Base-by-base conservation (phyloP, 2,113 vertebrate genomes). In the Nothocercus nigrocapillus region DNA sequence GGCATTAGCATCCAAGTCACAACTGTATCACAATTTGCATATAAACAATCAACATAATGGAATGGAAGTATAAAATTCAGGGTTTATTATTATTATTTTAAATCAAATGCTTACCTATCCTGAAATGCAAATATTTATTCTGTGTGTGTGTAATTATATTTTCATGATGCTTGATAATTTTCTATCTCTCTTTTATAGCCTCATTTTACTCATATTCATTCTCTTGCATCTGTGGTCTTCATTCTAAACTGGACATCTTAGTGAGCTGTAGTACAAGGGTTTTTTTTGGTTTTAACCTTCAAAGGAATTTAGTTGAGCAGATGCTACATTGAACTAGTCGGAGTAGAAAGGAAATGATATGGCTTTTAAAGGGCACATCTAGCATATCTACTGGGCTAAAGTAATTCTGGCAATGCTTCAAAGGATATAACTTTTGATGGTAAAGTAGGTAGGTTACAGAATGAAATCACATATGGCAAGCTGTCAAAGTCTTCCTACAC, bases 401-500 rank as follows among this genome's bases (percentile, higher is more conserved):
- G 98, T 98, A 96, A 98, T 98, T 98, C 98, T 98, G 98, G 98
- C 98, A 97, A 94, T 98, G 98, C 98, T 98, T 98, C 98, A 98
- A 98, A 99, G 98, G 98, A 98, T 98, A 98, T 98, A 98, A 98
- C 98, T 98, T 98, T 98, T 98, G 98, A 98, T 98, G 97, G 97
- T 98, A 97, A 98, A 98, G 98, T 98, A 99, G 98, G 98, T 98
- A 98, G 98, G 98, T 98, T 98, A 98, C 98, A 98, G 98, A 98
- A 98, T 98, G 98, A 98, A 98, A 99, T 99, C 98, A 98, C 98
- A 99, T 98, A 98, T 98, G 98, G 98, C 98, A 98, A 98, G 98
- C 98, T 98, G 98, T 99, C 98, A 99, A 98, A 98, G 98, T 98
- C 97, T 97, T 94, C 97, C 98, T 97, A 98, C 98, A 98, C 98